A percentile compares a stretch with the other conserved stretches of the same genome.
phyloP scores from a whole-genome alignment of 2,113 vertebrate genomes.

The Ahaetulla prasina region DNA sequence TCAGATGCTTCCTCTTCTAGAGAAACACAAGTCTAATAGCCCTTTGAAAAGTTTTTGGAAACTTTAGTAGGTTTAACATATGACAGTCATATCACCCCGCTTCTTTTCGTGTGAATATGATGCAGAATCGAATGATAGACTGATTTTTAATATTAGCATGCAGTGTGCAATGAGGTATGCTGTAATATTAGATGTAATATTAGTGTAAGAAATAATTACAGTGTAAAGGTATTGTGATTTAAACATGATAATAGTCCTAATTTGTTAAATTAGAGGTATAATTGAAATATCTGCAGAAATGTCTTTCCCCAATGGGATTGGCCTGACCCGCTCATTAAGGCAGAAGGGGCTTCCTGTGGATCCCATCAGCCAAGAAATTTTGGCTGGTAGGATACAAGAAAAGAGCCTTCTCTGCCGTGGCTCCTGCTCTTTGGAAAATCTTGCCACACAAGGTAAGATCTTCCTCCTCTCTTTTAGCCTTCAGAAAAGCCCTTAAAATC shows the following conservation, averaged over 20 bases:
- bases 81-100: not conserved
- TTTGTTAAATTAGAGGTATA: not conserved
- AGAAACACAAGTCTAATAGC: not conserved
- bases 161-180: not conserved
- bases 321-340: too few relatives aligned
- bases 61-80: not conserved
- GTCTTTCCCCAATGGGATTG: too few relatives aligned
- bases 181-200: not conserved
- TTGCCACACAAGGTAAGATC: too few relatives aligned
- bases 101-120: not conserved
- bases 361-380: too few relatives aligned
- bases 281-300: not conserved
- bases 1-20: not conserved
- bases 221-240: not conserved
- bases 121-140: not conserved
- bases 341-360: too few relatives aligned
- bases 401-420: too few relatives aligned
- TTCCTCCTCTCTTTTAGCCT: too few relatives aligned
- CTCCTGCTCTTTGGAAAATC: too few relatives aligned
- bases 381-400: too few relatives aligned
- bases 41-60: not conserved
- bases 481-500: too few relatives aligned
- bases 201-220: not conserved
- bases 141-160: not conserved
- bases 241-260: not conserved